phyloP scores from a whole-genome alignment of 2,888 invertebrate genomes.

The Drosophila phalerata region DNA sequence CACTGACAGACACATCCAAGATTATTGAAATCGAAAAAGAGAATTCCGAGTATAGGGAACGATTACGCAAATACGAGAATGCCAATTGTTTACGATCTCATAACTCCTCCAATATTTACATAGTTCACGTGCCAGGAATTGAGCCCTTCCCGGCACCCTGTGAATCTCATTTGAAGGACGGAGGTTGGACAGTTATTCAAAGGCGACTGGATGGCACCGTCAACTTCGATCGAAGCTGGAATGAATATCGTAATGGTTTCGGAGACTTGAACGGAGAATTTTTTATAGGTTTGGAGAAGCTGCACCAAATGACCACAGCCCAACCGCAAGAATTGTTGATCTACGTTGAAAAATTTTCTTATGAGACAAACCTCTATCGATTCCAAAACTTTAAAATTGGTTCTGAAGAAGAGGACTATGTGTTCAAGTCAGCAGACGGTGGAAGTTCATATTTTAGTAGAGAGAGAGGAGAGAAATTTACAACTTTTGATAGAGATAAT shows the following conservation, averaged over 20 bases:
- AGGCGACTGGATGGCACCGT: constrained; percentile 36
- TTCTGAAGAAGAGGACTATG: constrained; percentile 21
- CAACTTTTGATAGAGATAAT: constrained; percentile 38
- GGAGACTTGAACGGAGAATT: constrained; percentile 34
- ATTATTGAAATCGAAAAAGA: neutral
- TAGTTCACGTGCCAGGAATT: constrained; percentile 26
- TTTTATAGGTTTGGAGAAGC: constrained; percentile 42
- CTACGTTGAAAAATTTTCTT: neutral
- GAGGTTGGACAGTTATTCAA: constrained; percentile 38
- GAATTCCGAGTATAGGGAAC: neutral
- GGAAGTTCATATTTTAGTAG: too few relatives aligned
- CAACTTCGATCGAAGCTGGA: constrained; percentile 38
- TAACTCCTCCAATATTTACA: constrained; percentile 18
- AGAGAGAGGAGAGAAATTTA: constrained; percentile 11
- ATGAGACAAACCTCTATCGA: accelerated
- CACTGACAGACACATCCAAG: neutral
- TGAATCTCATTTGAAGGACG: constrained; percentile 2
- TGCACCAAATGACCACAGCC: constrained; percentile 19
- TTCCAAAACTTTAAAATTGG: constrained; percentile 14
- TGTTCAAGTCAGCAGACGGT: neutral
- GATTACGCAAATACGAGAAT: neutral
- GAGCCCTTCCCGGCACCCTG: constrained; percentile 33
- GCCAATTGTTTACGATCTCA: constrained; percentile 21
- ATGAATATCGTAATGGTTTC: constrained; percentile 34
- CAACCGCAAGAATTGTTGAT: constrained; percentile 27